Conservation (phyloP, 1,140 invertebrate species). For the Andricus grossulariae region DNA sequence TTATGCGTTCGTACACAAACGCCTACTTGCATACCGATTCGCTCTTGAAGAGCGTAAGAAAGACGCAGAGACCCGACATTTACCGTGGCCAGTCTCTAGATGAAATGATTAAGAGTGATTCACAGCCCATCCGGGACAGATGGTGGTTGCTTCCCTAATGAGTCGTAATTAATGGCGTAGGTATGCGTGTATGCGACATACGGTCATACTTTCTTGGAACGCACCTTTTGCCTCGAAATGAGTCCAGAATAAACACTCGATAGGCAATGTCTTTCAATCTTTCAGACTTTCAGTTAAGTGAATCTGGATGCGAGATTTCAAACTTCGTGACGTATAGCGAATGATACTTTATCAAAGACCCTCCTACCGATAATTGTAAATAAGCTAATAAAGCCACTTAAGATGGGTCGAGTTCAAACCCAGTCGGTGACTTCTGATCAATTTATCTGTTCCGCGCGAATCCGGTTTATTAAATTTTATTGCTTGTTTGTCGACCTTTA, state of each 20-base stretch:
- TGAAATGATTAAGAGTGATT: constrained; percentile 76
- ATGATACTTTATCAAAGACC: constrained; percentile 1
- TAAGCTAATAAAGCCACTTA: constrained; percentile 28
- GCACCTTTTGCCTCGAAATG: constrained; percentile 13
- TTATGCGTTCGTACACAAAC: constrained; percentile 22
- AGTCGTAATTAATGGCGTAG: constrained; percentile 74
- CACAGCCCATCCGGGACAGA: constrained; percentile 71
- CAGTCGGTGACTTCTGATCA: constrained; percentile 7
- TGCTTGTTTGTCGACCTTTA: not conserved
- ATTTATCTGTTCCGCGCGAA: constrained; percentile 4
- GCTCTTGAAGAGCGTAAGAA: constrained; percentile 38
- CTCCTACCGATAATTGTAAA: constrained; percentile 19
- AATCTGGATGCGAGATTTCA: too few relatives aligned
- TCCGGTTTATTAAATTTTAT: constrained; percentile 20
- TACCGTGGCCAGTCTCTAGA: constrained; percentile 63
- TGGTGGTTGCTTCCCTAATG: constrained; percentile 74
- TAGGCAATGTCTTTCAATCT: too few relatives aligned
- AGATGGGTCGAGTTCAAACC: not conserved
- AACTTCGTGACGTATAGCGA: not conserved
- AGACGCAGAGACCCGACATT: constrained; percentile 45
- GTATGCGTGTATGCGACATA: constrained; percentile 60
- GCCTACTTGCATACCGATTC: not conserved
- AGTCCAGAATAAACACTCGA: too few relatives aligned
- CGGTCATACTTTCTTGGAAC: constrained; percentile 63
- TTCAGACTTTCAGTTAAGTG: too few relatives aligned